Evolutionary conservation across 2,113 vertebrate genomes (phyloP).

Genomic region (Prolemur simus): DNA sequence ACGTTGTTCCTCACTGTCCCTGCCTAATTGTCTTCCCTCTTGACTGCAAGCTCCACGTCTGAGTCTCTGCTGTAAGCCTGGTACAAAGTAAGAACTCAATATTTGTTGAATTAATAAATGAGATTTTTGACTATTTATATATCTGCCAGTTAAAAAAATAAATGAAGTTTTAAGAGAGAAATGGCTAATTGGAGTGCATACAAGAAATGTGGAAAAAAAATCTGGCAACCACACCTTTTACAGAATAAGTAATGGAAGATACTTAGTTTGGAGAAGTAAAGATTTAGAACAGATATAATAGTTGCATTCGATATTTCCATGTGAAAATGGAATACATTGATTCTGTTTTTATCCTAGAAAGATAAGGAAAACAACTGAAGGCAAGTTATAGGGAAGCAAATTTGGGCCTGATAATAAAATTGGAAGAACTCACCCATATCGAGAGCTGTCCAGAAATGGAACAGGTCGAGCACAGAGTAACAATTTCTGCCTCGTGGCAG

Average conservation of each 20-base stretch:
- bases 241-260: background rate
- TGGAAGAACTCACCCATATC: background rate
- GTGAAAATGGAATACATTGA: background rate
- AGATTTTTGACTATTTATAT: no score
- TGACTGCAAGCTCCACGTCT: background rate
- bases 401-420: background rate
- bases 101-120: background rate
- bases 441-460: background rate
- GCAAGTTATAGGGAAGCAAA: background rate
- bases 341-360: constrained; percentile 6
- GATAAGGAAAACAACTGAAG: background rate
- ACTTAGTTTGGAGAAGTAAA: background rate
- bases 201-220: background rate
- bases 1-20: background rate
- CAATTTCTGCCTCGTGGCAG: background rate
- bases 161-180: background rate
- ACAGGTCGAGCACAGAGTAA: background rate
- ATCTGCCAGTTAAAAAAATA: no score
- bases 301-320: background rate
- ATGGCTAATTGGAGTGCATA: background rate
- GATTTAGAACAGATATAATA: background rate
- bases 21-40: background rate
- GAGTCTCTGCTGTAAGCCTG: background rate
- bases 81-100: background rate
- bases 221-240: background rate